A percentile compares a stretch with the other conserved stretches of the same genome.
These are phyloP conservation scores for Marmota monax DNA, from an alignment of 2,113 vertebrate genomes.

Conservation along the genomic window DNA sequence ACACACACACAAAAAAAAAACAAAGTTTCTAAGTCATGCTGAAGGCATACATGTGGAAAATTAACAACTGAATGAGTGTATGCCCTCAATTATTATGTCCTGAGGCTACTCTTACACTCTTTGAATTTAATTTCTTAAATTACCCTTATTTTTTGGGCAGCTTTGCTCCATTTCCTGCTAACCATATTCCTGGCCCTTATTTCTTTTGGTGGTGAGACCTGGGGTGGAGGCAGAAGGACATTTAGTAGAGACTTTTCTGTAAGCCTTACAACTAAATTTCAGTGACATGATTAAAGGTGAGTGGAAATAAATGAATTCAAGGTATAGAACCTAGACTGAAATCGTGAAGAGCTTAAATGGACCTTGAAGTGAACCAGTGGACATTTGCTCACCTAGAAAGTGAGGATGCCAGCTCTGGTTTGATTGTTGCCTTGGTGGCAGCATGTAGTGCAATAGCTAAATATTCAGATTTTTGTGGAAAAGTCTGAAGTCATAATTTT, in stretches of 20 bases:
- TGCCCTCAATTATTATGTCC: not conserved
- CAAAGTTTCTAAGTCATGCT: not conserved
- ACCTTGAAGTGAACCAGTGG: not conserved
- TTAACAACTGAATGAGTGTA: not conserved
- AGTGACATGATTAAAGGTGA: not conserved
- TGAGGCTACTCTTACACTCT: not conserved
- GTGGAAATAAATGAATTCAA: not conserved
- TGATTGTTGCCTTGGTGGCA: not conserved
- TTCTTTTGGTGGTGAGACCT: not conserved
- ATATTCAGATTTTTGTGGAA: slow-evolving; percentile 1
- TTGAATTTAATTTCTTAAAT: slow-evolving; percentile 11
- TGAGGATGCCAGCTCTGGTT: not conserved
- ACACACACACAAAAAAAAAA: too few species aligned
- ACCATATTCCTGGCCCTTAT: not conserved
- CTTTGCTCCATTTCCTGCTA: not conserved
- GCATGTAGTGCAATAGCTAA: not conserved
- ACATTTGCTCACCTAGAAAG: not conserved
- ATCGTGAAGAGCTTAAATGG: not conserved
- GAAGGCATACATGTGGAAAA: not conserved
- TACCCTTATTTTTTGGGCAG: not conserved
- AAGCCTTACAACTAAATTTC: not conserved
- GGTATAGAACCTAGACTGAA: not conserved
- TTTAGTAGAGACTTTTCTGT: not conserved
- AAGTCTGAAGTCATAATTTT: not conserved
- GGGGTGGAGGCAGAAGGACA: not conserved